A percentile compares a stretch with the other conserved stretches of the same genome.
These are phyloP conservation scores for Heteromyza rotundicornis DNA, from an alignment of 2,888 invertebrate genomes.

Conservation along the genomic window DNA sequence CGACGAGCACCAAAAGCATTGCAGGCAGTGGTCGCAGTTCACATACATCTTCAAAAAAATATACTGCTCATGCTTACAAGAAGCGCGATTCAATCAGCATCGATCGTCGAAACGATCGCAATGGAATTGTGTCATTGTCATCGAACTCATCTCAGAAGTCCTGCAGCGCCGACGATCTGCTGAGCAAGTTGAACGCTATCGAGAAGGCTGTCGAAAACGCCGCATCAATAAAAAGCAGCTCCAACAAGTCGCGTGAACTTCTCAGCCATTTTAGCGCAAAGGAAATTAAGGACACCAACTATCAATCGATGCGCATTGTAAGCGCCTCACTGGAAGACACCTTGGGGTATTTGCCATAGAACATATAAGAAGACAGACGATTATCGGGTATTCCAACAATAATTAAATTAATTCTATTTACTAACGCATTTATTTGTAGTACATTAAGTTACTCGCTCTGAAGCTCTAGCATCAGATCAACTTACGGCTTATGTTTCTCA, in stretches of 20 bases:
- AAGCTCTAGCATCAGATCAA: neutral
- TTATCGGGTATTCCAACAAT: too few relatives aligned
- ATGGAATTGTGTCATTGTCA: slow-evolving; percentile 22
- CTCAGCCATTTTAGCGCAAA: slow-evolving; percentile 29
- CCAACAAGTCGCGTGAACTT: slow-evolving; percentile 34
- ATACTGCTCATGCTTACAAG: slow-evolving; percentile 38
- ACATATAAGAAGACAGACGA: neutral
- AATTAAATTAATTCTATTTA: neutral
- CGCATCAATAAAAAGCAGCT: slow-evolving; percentile 43
- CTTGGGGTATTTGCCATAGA: slow-evolving; percentile 63
- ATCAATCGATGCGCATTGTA: slow-evolving; percentile 61
- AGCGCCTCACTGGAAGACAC: slow-evolving; percentile 63
- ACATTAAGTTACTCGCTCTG: neutral
- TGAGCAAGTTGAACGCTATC: slow-evolving; percentile 54
- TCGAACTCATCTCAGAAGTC: slow-evolving; percentile 48
- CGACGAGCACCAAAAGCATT: slow-evolving; percentile 1
- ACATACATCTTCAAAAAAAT: slow-evolving; percentile 37
- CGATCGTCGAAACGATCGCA: slow-evolving; percentile 33
- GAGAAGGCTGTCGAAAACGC: slow-evolving; percentile 44
- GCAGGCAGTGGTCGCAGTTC: slow-evolving; percentile 44
- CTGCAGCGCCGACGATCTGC: slow-evolving; percentile 56
- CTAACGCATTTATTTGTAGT: slow-evolving; percentile 26
- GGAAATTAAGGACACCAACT: slow-evolving; percentile 43
- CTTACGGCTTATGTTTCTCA: slow-evolving; percentile 53
- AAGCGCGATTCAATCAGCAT: slow-evolving; percentile 50